Base-by-base conservation (phyloP, 2,888 invertebrate species). In the Allophyes oxyacanthae region DNA sequence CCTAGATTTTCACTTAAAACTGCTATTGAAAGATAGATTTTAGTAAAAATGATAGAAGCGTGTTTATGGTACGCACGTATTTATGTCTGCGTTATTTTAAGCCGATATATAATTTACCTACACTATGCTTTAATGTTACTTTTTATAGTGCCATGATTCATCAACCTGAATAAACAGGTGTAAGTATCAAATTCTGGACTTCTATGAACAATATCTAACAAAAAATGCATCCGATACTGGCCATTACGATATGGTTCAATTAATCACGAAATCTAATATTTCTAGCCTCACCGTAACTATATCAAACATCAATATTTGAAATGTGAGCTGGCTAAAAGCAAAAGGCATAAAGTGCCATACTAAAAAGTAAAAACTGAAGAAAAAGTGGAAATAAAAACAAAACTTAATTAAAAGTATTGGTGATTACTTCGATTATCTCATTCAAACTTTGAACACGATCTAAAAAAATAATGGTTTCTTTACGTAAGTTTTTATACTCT, bases 11-110 rank as follows among this genome's bases (percentile, higher is more conserved):
- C 59, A 66, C 68, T 72, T 48, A 64, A 50, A 56, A 61, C 45
- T 37, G 37, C 32, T 54, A 72, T 64, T 77, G 75, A 77, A 71
- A 78, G 76, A 79, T 75, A 32, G 54, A 75, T 59, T 58, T 64
- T 42, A 55, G 26, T 10, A 54, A 48, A 56, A 68, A 53, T 44
- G 52, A 41, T 50, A 40, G 20, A 56, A 56, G 20, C 2, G 54
- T 59, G 61, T 69, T 58, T 54, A 54, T 50, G 46, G 61, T 38
- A 26, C 36, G 33, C 37, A 41, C 52, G 37, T 41, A 36, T 41
- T 45, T 51, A 59, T 53, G 48, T 51, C 42, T 46, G 65, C 36
- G 54, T 59, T 60, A 43, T 49, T 69, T 56, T 61, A 32, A 46
- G 26, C 30, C 46, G 46, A 55, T 51, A 50, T 25, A 41, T 48